Percentiles rank a stretch among this genome's conserved stretches.
Evolutionary conservation across 2,113 vertebrate species (phyloP).

Genomic region (Nymphicus hollandicus): DNA sequence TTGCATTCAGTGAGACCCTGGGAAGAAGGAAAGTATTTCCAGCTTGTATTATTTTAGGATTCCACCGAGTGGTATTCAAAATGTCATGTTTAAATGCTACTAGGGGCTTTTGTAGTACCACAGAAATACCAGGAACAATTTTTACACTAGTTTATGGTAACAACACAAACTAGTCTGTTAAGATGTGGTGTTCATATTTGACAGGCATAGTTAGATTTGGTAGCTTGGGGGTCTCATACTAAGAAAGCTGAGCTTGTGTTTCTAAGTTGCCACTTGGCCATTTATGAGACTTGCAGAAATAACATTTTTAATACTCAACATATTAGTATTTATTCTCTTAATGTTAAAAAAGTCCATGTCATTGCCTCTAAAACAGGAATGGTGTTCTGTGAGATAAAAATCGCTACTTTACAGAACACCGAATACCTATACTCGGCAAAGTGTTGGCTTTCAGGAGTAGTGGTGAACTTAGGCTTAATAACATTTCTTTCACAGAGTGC

Average conservation of each 20-base stretch:
- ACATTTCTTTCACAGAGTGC: not conserved
- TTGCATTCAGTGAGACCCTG: not conserved
- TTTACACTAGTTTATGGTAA: not conserved
- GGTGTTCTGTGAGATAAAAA: not conserved
- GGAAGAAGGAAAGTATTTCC: not conserved
- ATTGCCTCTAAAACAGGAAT: not conserved
- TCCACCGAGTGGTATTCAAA: not conserved
- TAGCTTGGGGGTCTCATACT: not conserved
- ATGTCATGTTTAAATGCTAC: not conserved
- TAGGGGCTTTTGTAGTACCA: not conserved
- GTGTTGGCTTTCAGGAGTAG: not conserved
- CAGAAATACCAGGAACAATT: not conserved
- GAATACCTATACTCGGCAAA: not conserved
- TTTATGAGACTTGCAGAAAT: not conserved
- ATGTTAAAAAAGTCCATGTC: not conserved
- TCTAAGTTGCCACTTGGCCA: not conserved
- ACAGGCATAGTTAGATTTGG: not conserved
- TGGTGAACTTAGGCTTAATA: not conserved
- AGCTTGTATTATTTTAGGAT: not conserved
- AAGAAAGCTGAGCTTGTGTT: not conserved
- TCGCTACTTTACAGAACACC: not conserved
- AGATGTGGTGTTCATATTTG: not conserved
- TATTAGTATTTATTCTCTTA: not conserved
- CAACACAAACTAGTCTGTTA: not conserved
- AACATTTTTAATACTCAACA: not conserved